phyloP scores from a whole-genome alignment of 2,888 invertebrate genomes.

The Melieria omissa region DNA sequence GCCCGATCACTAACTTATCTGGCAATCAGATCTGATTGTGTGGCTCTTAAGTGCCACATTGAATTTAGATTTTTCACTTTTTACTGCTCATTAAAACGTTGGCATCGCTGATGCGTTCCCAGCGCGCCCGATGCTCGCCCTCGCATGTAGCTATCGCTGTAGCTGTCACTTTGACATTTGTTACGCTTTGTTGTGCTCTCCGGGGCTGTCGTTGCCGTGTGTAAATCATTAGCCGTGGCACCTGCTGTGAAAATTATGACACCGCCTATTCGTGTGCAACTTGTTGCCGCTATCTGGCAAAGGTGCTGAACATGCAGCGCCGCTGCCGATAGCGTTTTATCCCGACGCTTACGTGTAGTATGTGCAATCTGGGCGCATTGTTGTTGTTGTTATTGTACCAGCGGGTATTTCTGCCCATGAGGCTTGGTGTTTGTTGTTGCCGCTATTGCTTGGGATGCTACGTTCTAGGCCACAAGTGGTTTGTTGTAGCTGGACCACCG shows the following conservation, averaged over 20 bases:
- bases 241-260: slow-evolving; percentile 66
- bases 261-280: slow-evolving; percentile 61
- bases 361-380: no score
- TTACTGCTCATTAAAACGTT: slow-evolving; percentile 43
- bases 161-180: slow-evolving; percentile 38
- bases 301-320: slow-evolving; percentile 59
- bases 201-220: slow-evolving; percentile 36
- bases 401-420: neutral
- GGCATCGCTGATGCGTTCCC: neutral
- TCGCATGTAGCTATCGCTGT: slow-evolving; percentile 27
- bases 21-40: slow-evolving; percentile 29
- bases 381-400: neutral
- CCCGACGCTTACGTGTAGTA: no score
- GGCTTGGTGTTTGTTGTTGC: no score
- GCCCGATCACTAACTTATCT: slow-evolving; percentile 15
- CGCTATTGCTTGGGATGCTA: no score
- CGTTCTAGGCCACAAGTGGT: no score
- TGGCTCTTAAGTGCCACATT: slow-evolving; percentile 51
- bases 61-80: slow-evolving; percentile 53
- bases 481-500: no score
- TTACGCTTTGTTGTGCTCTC: slow-evolving; percentile 29
- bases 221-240: slow-evolving; percentile 60
- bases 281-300: slow-evolving; percentile 55
- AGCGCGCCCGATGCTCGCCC: neutral
- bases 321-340: slow-evolving; percentile 17